Conservation (phyloP, 2,113 vertebrate species). For the Rhinichthys klamathensis region DNA sequence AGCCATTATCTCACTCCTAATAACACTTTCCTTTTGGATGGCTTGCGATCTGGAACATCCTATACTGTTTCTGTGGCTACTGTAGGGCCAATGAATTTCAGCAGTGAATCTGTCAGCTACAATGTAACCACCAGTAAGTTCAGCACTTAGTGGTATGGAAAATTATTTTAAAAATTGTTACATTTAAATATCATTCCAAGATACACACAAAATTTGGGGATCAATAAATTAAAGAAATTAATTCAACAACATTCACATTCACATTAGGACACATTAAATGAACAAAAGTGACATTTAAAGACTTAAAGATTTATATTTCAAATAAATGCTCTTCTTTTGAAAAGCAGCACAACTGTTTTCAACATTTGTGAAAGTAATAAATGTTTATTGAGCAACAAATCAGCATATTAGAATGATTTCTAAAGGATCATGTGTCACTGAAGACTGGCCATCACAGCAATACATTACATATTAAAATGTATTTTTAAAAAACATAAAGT, state of each 20-base stretch:
- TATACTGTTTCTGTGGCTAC: conserved; percentile 51
- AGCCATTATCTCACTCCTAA: neutral
- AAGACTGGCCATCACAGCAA: neutral
- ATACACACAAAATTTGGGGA: neutral
- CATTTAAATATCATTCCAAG: neutral
- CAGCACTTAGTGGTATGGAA: neutral
- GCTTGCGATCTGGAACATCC: conserved; percentile 40
- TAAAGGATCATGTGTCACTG: neutral
- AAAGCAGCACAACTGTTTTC: neutral
- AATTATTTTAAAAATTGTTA: neutral
- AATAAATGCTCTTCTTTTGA: neutral
- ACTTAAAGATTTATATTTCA: too few species aligned
- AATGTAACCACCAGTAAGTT: conserved; percentile 51
- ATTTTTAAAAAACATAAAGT: too few species aligned
- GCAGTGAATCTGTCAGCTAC: conserved; percentile 17
- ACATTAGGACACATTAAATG: neutral
- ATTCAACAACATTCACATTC: neutral
- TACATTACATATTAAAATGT: too few species aligned
- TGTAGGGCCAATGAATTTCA: conserved; percentile 38
- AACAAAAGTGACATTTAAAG: neutral
- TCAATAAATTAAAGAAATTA: neutral
- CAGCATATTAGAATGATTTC: neutral
- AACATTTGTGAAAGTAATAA: neutral
- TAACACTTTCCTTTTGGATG: conserved; percentile 1
- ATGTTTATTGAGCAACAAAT: too few species aligned